A percentile compares a stretch with the other conserved stretches of the same genome.
Evolutionary conservation across 2,113 vertebrate species (phyloP).

Genomic region (Corydoras sp.): DNA sequence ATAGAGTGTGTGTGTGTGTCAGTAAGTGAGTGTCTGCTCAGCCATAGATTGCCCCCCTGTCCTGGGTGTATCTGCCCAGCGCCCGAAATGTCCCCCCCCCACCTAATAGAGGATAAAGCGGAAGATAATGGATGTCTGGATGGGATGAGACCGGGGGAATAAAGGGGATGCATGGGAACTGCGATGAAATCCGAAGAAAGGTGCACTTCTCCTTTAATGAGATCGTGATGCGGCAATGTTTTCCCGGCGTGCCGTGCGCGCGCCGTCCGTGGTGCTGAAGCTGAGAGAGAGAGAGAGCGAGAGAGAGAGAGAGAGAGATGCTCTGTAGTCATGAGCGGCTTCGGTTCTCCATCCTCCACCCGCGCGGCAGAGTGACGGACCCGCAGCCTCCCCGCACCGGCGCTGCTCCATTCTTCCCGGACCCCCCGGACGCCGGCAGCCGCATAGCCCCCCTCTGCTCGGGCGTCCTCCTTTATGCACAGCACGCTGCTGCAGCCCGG

Average conservation of each 20-base stretch:
- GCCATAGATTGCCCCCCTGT: too few species aligned
- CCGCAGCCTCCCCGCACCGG: too few species aligned
- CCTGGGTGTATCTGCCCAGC: too few species aligned
- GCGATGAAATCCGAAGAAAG: too few species aligned
- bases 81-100: too few species aligned
- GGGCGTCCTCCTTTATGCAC: constrained; percentile 62
- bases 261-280: background rate
- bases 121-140: too few species aligned
- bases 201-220: background rate
- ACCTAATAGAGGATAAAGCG: too few species aligned
- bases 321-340: background rate
- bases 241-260: background rate
- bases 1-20: background rate
- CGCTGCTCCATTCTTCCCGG: too few species aligned
- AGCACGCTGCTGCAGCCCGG: constrained; percentile 63
- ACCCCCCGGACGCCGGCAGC: too few species aligned
- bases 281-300: background rate
- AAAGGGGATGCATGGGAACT: too few species aligned
- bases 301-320: background rate
- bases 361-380: background rate
- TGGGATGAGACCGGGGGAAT: too few species aligned
- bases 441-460: too few species aligned
- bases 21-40: background rate
- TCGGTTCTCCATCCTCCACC: background rate
- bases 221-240: background rate